Base-by-base conservation (phyloP, 2,888 invertebrate species). In the Trissolcus japonicus region DNA sequence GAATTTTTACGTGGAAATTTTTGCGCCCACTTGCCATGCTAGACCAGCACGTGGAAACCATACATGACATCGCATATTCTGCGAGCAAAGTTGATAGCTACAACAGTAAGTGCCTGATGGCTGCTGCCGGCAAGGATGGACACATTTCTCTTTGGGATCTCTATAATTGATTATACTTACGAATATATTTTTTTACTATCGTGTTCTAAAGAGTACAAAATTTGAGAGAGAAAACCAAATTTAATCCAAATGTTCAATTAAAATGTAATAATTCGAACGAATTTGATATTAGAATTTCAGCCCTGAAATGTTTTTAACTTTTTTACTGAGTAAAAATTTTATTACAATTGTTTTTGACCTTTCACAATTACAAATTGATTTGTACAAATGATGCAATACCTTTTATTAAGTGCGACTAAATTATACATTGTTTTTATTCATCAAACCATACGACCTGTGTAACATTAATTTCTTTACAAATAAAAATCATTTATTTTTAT, bases 71-170 rank as follows among this genome's bases (percentile, higher is more conserved):
- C 68, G 92, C 92, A 51, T 95, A 94, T 89, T 94, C 95, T 2
- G 89, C 90, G 0, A 91, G 91, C 54, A 91, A 91, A 79, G 93
- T 95, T 6, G 90, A 92, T 68, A 90, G 91, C 81, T 95, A 94
- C 93, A 92, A 93, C 61, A 92, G 93, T n/a, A 92, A 93, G 69
- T 86, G 83, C 68, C 91, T 95, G n/a, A 94, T 95, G 93, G 95
- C 95, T 13, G 94, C 93, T 0, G 93, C 93, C 53, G 93, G 94
- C 21, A 92, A 93, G 76, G 95, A 95, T 88, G 94, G 94, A 80
- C 92, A 92, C 84, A 93, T 95, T 81, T 93, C 94, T 4, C 91
- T 95, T 67, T 95, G 95, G 95, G 93, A 94, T 90, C 91, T 95
- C 83, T 95, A 95, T 86, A 95, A 95, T 90, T 92, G 84, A 89